Percentiles rank a stretch among this genome's conserved stretches.
phyloP scores from a whole-genome alignment of 2,888 invertebrate genomes.

The Leptinotarsa tumamoca region DNA sequence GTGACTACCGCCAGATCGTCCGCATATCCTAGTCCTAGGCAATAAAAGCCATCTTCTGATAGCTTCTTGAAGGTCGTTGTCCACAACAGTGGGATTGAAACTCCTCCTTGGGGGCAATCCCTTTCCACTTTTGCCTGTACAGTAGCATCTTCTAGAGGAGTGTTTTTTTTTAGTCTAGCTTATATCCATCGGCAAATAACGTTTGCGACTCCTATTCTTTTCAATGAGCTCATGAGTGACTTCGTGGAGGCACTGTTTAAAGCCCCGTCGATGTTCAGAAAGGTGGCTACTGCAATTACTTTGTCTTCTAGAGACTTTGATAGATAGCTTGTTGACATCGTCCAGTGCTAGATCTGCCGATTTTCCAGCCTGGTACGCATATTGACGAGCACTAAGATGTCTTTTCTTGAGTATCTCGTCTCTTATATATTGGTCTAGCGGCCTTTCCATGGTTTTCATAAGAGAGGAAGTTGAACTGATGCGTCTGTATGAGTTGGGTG shows the following conservation, averaged over 20 bases:
- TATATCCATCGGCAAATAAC: background rate
- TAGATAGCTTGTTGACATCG: background rate
- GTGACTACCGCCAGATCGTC: too few species aligned
- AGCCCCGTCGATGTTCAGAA: background rate
- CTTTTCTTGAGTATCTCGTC: background rate
- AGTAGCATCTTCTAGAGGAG: background rate
- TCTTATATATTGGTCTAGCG: too few species aligned
- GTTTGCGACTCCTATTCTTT: background rate
- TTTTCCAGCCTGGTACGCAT: background rate
- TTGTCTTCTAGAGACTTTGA: background rate
- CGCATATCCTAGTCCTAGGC: too few species aligned
- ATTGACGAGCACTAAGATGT: background rate
- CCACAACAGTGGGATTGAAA: background rate
- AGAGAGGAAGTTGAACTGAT: too few species aligned
- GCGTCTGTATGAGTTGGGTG: too few species aligned
- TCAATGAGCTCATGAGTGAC: background rate
- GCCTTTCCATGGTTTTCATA: background rate
- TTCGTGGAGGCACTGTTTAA: background rate
- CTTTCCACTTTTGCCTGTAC: background rate
- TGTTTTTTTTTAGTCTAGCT: background rate
- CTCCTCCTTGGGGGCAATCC: background rate
- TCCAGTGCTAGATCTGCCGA: background rate
- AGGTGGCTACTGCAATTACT: background rate
- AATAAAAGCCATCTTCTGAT: too few species aligned
- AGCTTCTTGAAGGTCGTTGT: too few species aligned